Evolutionary conservation across 2,113 vertebrate genomes (phyloP).

Genomic region (Aphelocoma coerulescens): DNA sequence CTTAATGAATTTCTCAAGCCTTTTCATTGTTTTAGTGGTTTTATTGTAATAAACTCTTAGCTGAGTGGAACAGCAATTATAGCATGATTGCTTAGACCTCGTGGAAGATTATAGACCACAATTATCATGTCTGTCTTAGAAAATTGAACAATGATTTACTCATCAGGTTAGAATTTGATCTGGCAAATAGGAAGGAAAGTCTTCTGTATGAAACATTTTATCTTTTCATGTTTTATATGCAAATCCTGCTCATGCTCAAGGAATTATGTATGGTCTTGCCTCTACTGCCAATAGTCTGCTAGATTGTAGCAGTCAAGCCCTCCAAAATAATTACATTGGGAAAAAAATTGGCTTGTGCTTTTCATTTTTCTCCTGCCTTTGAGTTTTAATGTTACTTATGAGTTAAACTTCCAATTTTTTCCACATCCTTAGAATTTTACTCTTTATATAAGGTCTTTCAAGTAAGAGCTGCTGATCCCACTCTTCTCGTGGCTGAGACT

Average conservation of each 20-base stretch:
- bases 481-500: background rate
- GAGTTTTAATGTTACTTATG: background rate
- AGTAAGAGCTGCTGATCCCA: background rate
- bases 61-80: constrained; percentile 15
- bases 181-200: background rate
- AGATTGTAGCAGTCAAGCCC: background rate
- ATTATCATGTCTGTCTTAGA: background rate
- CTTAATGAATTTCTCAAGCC: background rate
- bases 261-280: background rate
- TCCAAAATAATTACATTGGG: background rate
- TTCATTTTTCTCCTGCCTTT: background rate
- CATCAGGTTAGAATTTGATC: background rate
- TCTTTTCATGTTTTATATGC: background rate
- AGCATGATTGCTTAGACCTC: background rate
- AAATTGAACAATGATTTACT: background rate
- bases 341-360: background rate
- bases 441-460: background rate
- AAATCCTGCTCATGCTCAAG: background rate
- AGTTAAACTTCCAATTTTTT: background rate
- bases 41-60: constrained; percentile 1
- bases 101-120: background rate
- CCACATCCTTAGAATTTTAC: background rate
- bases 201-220: background rate
- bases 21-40: background rate
- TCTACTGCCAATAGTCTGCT: background rate